Conservation (phyloP, 2,888 invertebrate genomes). For the Diaprepes abbreviatus region DNA sequence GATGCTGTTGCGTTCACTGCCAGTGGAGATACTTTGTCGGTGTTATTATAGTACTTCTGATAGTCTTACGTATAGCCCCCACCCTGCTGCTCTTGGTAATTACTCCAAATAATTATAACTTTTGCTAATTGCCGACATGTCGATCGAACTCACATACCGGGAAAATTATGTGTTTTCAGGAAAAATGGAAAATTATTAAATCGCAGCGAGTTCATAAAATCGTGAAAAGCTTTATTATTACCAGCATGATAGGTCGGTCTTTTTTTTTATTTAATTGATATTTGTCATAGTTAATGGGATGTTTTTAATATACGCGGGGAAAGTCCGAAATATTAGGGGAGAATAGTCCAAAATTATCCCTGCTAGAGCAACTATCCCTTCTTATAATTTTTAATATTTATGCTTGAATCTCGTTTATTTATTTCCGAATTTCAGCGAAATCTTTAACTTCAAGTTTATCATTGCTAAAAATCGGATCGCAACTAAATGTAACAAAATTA, state of each 20-base stretch:
- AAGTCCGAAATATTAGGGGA: too few species aligned
- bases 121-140: constrained; percentile 36
- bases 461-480: too few species aligned
- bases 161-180: constrained; percentile 39
- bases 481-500: too few species aligned
- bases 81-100: constrained; percentile 41
- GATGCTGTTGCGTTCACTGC: constrained; percentile 47
- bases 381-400: too few species aligned
- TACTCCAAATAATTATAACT: constrained; percentile 39
- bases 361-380: too few species aligned
- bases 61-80: constrained; percentile 53
- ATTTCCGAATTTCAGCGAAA: too few species aligned
- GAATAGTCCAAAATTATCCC: too few species aligned
- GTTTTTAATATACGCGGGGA: not conserved
- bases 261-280: not conserved
- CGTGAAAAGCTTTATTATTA: constrained; percentile 1
- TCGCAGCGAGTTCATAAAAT: constrained; percentile 10
- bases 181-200: constrained; percentile 30
- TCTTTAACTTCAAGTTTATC: too few species aligned
- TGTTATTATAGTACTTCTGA: constrained; percentile 53
- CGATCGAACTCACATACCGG: constrained; percentile 37
- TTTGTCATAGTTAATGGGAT: not conserved
- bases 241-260: not conserved
- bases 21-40: constrained; percentile 46
- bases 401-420: too few species aligned